Percentiles rank a stretch among this genome's conserved stretches.
Conservation (phyloP, 1,140 invertebrate species). For the Saccostrea cuccullata region DNA sequence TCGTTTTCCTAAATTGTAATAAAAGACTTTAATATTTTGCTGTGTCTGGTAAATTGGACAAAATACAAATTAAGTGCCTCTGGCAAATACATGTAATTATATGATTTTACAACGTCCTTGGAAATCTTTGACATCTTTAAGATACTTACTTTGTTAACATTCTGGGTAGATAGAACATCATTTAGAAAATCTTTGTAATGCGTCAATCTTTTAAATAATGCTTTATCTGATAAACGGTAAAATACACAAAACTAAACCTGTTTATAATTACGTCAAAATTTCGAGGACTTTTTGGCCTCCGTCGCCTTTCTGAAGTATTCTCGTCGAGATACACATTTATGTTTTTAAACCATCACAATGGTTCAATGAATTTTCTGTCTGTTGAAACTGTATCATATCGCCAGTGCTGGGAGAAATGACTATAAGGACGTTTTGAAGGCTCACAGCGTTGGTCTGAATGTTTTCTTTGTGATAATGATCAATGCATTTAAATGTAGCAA, state of each 20-base stretch:
- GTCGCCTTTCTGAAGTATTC: not conserved
- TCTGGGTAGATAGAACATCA: constrained; percentile 9
- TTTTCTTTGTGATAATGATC: not conserved
- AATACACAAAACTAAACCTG: constrained; percentile 3
- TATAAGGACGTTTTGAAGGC: not conserved
- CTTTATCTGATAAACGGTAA: not conserved
- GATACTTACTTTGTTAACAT: not conserved
- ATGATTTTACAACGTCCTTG: not conserved
- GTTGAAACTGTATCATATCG: constrained; percentile 23
- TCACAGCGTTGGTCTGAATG: constrained; percentile 22
- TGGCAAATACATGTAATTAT: not conserved
- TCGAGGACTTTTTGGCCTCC: not conserved
- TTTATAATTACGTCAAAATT: constrained; percentile 11
- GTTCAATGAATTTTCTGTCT: not conserved
- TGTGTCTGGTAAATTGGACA: not conserved
- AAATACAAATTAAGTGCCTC: not conserved
- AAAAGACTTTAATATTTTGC: too few relatives aligned
- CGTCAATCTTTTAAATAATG: not conserved
- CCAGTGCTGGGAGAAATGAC: not conserved
- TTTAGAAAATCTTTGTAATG: not conserved
- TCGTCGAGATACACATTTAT: not conserved
- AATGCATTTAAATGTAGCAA: not conserved
- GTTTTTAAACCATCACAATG: not conserved
- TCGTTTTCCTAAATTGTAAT: too few relatives aligned
- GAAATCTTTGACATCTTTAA: not conserved